Conservation (phyloP, 2,113 vertebrate species). For the Callithrix jacchus region DNA sequence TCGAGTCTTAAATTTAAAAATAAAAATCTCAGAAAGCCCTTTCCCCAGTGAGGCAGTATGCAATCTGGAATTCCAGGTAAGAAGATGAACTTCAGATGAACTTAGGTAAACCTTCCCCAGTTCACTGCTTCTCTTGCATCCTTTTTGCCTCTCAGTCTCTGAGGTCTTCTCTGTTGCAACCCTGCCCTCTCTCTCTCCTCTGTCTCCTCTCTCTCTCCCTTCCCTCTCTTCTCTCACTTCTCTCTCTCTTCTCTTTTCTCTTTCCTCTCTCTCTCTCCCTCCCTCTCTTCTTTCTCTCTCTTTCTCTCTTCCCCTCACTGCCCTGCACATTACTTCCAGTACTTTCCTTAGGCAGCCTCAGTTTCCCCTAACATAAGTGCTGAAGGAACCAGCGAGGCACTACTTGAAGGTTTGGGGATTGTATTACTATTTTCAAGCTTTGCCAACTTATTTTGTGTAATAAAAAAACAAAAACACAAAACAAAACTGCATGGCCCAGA, state of each 20-base stretch:
- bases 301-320: too few species aligned
- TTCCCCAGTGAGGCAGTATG: too few species aligned
- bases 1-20: too few species aligned
- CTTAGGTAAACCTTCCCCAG: rapidly evolving
- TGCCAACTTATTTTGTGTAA: background rate
- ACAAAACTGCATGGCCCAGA: background rate
- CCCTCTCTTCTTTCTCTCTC: too few species aligned
- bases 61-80: background rate
- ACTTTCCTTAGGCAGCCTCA: background rate
- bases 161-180: too few species aligned
- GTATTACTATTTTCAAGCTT: background rate
- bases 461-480: background rate
- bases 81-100: background rate
- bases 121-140: rapidly evolving
- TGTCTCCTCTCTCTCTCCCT: background rate
- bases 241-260: background rate
- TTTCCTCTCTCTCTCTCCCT: background rate
- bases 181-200: background rate
- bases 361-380: background rate
- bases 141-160: background rate
- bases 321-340: background rate
- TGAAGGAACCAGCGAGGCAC: background rate
- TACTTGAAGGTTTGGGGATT: background rate
- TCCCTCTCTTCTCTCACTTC: background rate
- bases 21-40: background rate